Percentiles rank a stretch among this genome's conserved stretches.
phyloP scores from a whole-genome alignment of 64 coral and sea anemone genomes.

The Trachythela sp. region DNA sequence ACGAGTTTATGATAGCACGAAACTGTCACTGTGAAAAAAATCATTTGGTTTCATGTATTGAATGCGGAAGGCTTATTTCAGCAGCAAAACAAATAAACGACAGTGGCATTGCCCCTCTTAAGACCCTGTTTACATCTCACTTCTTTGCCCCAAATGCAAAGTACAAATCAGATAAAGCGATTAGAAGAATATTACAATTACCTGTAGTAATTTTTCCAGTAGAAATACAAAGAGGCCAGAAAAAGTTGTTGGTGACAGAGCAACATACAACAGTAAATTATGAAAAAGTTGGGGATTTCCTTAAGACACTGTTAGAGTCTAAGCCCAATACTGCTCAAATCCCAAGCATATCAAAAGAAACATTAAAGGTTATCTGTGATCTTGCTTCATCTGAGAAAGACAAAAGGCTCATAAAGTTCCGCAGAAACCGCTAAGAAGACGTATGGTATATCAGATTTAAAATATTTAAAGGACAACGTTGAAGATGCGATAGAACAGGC shows the following conservation, averaged over 20 bases:
- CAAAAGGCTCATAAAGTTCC: slow-evolving; percentile 34
- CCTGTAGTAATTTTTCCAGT: slow-evolving; percentile 32
- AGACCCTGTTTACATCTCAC: neutral
- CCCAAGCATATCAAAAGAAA: slow-evolving; percentile 36
- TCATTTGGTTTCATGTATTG: slow-evolving; percentile 36
- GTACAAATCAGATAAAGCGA: slow-evolving; percentile 51
- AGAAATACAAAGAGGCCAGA: neutral
- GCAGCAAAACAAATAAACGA: slow-evolving; percentile 48
- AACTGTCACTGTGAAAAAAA: slow-evolving; percentile 45
- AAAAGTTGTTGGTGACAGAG: slow-evolving; percentile 36
- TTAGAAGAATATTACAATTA: slow-evolving; percentile 44
- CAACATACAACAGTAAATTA: neutral
- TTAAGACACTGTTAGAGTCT: neutral
- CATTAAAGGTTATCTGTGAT: slow-evolving; percentile 28
- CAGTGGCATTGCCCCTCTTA: slow-evolving; percentile 57
- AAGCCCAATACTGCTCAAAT: slow-evolving; percentile 4
- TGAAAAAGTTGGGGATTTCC: neutral
- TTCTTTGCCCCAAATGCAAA: slow-evolving; percentile 20
- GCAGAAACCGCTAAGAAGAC: slow-evolving; percentile 36
- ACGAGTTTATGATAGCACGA: slow-evolving; percentile 51
- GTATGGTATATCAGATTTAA: slow-evolving; percentile 47
- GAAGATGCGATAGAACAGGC: slow-evolving; percentile 43
- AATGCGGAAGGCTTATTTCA: slow-evolving; percentile 40
- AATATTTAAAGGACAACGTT: slow-evolving; percentile 38
- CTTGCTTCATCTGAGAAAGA: slow-evolving; percentile 31